Evolutionary conservation across 2,113 vertebrate species (phyloP).

Genomic region (Arenaria interpres): DNA sequence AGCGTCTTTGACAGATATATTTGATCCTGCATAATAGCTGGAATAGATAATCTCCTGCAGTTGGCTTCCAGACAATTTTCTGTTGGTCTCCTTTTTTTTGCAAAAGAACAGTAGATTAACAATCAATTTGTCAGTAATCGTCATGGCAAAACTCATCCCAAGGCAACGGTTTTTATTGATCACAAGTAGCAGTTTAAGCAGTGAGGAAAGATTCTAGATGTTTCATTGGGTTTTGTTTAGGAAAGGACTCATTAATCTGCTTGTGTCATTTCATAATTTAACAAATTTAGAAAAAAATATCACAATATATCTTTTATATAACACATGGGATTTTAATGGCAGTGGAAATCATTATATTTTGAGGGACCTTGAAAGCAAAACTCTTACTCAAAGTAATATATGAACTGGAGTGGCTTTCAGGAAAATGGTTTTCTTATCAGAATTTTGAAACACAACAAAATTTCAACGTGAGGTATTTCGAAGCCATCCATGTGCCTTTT

Average conservation of each 20-base stretch:
- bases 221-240: neutral
- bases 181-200: neutral
- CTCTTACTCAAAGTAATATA: neutral
- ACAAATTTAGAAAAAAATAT: neutral
- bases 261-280: neutral
- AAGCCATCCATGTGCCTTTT: neutral
- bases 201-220: neutral
- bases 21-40: neutral
- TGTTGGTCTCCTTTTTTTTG: neutral
- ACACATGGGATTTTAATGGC: neutral
- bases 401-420: neutral
- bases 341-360: neutral
- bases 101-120: neutral
- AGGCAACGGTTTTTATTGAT: neutral
- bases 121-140: neutral
- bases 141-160: neutral
- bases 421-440: neutral
- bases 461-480: neutral
- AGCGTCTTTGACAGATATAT: neutral
- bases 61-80: neutral
- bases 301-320: neutral
- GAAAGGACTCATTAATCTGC: neutral
- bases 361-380: neutral
- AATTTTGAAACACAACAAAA: neutral
- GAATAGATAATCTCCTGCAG: neutral